A percentile compares a stretch with the other conserved stretches of the same genome.
These are phyloP conservation scores for Eumeta japonica DNA, from an alignment of 1,140 invertebrate genomes.

Conservation along the genomic window DNA sequence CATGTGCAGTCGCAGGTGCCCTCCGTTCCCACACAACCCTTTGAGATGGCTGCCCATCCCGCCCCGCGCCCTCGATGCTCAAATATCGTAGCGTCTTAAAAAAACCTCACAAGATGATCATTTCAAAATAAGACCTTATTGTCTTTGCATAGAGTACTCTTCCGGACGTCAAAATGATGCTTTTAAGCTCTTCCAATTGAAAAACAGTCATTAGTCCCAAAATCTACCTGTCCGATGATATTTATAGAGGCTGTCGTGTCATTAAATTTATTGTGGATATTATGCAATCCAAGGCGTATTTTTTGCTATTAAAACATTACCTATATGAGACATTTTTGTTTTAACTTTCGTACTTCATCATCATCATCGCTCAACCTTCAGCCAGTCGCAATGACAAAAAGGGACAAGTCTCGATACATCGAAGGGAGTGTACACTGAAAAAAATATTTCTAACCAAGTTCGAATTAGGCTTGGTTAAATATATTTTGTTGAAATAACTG, in stretches of 20 bases:
- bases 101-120: neutral
- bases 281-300: conserved; percentile 46
- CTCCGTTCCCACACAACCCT: conserved; percentile 55
- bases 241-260: conserved; percentile 53
- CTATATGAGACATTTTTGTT: no score
- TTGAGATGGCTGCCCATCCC: conserved; percentile 30
- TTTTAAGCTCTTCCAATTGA: conserved; percentile 11
- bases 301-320: no score
- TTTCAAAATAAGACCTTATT: conserved; percentile 13
- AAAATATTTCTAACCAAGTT: no score
- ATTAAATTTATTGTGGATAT: conserved; percentile 57
- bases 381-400: no score
- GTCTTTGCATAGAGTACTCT: neutral
- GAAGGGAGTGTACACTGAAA: no score
- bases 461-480: no score
- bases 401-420: no score
- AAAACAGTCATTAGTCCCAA: conserved; percentile 34
- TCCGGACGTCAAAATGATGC: conserved; percentile 3
- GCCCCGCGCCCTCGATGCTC: conserved; percentile 3
- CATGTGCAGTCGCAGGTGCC: conserved; percentile 56
- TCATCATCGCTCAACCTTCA: no score
- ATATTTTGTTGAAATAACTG: no score
- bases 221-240: conserved; percentile 55
- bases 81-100: neutral
- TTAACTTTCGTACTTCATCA: no score